Evolutionary conservation across 2,797 vertebrate genomes (phyloP), one percentile per base, ranked within the genome.

Genomic region (Crossoptilon crossoptilon): DNA sequence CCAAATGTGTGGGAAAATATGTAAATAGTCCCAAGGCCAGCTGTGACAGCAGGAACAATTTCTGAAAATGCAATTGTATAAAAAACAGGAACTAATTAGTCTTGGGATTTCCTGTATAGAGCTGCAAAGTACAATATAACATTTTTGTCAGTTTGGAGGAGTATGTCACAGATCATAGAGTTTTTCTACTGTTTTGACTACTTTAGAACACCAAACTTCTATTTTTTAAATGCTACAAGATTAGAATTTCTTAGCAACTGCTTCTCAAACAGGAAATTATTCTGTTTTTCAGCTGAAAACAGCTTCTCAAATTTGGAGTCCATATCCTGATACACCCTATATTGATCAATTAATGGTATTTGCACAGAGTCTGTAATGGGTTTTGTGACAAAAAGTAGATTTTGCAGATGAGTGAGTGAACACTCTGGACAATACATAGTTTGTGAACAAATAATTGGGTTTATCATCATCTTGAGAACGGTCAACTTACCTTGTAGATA

Each of bases 21-120:
- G 76, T 95, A 88, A 95, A 93, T 78, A 91, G 90, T 95, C 91
- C 92, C 93, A 93, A 94, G 90, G 92, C 87, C 92, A 96, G 91
- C 94, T 94, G 93, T 96, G 91, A 83, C 84, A 94, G 88, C 84
- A 85, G 63, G 72, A 94, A 75, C 67, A 89, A 93, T 92, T 94
- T 95, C 51, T 93, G 88, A 92, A 93, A 95, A 93, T 69, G 86
- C 69, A 93, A 31, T 83, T 95, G 69, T 90, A 80, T 83, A 77
- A 87, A 87, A 94, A 87, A 75, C 69, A 87, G 33, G 87, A 95
- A 91, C 88, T 95, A 95, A 94, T 95, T 95, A 93, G 88, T 83
- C 73, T 91, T 83, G 84, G 66, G 93, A 91, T 56, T 96, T 95
- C 58, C 88, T 89, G 67, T 87, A 67, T 85, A 75, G 63, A 69